These are phyloP conservation scores for Harpagifer antarcticus DNA, from an alignment of 2,797 vertebrate species.

Conservation along the genomic window DNA sequence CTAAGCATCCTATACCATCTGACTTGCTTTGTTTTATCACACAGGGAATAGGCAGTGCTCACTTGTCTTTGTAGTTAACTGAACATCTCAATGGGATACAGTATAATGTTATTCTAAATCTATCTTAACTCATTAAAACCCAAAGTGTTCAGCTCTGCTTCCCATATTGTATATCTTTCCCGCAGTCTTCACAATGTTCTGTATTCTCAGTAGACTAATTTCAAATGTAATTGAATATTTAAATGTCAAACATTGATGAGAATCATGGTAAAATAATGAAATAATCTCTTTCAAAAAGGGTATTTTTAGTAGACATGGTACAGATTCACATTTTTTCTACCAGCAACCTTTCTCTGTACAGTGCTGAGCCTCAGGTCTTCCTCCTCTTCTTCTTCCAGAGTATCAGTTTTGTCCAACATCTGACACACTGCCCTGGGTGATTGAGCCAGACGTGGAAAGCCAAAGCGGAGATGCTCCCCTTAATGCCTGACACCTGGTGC, in stretches of 20 bases:
- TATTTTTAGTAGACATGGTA: slow-evolving; percentile 46
- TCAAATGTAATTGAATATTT: slow-evolving; percentile 73
- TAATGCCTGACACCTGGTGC: slow-evolving; percentile 84
- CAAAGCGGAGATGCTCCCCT: slow-evolving; percentile 76
- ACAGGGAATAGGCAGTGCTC: slow-evolving; percentile 53
- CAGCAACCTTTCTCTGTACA: slow-evolving; percentile 29
- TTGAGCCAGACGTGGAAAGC: slow-evolving; percentile 77
- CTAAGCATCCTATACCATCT: slow-evolving; percentile 42
- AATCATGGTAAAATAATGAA: slow-evolving; percentile 66
- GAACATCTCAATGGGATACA: slow-evolving; percentile 65
- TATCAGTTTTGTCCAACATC: slow-evolving; percentile 75
- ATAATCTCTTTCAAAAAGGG: slow-evolving; percentile 44
- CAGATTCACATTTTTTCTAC: slow-evolving; percentile 33
- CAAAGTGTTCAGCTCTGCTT: slow-evolving; percentile 61
- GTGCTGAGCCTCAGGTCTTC: slow-evolving; percentile 38
- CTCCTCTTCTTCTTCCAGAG: slow-evolving; percentile 44
- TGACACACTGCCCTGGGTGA: slow-evolving; percentile 78
- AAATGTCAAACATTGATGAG: slow-evolving; percentile 69
- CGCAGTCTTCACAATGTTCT: slow-evolving; percentile 42
- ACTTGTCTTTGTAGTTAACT: slow-evolving; percentile 74
- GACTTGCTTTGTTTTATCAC: slow-evolving; percentile 57
- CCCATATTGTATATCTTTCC: slow-evolving; percentile 57
- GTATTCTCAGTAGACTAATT: slow-evolving; percentile 66
- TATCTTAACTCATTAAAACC: slow-evolving; percentile 75
- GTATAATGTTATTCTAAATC: slow-evolving; percentile 71